Evolutionary conservation across 1,140 invertebrate genomes (phyloP).

Genomic region (Eriosoma lanigerum): DNA sequence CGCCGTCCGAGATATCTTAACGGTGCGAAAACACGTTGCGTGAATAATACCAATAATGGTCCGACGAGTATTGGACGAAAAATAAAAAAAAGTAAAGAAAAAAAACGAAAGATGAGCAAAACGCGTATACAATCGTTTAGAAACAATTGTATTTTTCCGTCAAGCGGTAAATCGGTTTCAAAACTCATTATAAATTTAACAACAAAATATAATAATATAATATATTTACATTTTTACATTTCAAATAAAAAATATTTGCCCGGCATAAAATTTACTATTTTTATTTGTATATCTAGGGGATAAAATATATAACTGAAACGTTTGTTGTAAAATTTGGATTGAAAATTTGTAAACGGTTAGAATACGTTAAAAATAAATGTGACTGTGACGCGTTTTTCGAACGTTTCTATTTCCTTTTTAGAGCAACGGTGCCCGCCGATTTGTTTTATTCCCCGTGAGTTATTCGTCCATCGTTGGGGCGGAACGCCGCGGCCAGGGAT

Average conservation of each 20-base stretch:
- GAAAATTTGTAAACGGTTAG: slow-evolving; percentile 21
- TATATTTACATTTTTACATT: not conserved
- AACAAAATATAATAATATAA: not conserved
- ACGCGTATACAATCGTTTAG: not conserved
- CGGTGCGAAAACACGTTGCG: not conserved
- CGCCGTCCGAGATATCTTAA: not conserved
- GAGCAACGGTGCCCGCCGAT: not conserved
- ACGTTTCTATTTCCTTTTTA: not conserved
- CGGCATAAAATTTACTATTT: no score
- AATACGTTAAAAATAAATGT: not conserved
- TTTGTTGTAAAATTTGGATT: no score
- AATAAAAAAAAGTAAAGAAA: no score
- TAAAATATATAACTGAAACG: not conserved
- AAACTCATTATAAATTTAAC: slow-evolving; percentile 34
- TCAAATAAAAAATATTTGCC: slow-evolving; percentile 13
- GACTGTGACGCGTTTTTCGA: not conserved
- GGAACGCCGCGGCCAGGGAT: not conserved
- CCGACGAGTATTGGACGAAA: not conserved
- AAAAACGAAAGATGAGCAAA: not conserved
- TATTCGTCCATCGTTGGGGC: not conserved
- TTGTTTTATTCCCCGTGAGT: not conserved
- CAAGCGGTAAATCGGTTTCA: slow-evolving; percentile 22
- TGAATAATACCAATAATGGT: not conserved
- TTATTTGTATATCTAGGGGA: no score
- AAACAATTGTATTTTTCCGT: slow-evolving; percentile 8